A percentile compares a stretch with the other conserved stretches of the same genome.
Evolutionary conservation across 2,888 invertebrate genomes (phyloP).

Genomic region (Diaphora mendica): DNA sequence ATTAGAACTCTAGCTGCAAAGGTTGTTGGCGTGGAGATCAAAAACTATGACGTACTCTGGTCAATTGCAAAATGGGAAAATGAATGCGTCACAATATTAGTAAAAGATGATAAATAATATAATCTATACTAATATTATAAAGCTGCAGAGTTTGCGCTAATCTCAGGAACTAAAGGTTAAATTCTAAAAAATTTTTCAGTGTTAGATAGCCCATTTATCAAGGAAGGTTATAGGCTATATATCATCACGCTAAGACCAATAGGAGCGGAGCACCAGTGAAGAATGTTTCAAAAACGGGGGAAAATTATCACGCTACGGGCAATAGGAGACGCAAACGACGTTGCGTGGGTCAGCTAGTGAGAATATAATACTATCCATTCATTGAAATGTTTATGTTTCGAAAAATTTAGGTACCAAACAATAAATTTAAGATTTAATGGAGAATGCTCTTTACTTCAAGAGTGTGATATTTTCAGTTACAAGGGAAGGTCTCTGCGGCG

Average conservation of each 20-base stretch:
- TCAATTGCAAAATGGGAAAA: background rate
- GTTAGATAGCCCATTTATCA: no score
- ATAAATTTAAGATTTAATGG: background rate
- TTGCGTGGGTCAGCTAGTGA: no score
- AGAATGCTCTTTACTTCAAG: slow-evolving; percentile 1
- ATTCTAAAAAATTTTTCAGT: no score
- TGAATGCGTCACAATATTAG: background rate
- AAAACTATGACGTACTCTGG: background rate
- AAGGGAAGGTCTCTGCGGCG: slow-evolving; percentile 1
- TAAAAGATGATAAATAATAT: background rate
- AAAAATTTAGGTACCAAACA: background rate
- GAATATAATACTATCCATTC: background rate
- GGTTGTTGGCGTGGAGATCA: background rate
- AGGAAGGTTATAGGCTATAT: no score
- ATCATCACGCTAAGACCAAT: no score
- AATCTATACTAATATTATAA: no score
- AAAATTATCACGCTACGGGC: no score
- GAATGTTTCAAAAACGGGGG: no score
- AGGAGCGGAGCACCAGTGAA: no score
- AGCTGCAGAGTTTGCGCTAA: no score
- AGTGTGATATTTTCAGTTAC: slow-evolving; percentile 12
- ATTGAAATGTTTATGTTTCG: background rate
- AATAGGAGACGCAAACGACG: no score
- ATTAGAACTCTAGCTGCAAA: background rate
- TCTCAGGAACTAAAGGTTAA: no score